Base-by-base conservation (phyloP, 2,888 invertebrate genomes). In the Punctoribates punctum region DNA sequence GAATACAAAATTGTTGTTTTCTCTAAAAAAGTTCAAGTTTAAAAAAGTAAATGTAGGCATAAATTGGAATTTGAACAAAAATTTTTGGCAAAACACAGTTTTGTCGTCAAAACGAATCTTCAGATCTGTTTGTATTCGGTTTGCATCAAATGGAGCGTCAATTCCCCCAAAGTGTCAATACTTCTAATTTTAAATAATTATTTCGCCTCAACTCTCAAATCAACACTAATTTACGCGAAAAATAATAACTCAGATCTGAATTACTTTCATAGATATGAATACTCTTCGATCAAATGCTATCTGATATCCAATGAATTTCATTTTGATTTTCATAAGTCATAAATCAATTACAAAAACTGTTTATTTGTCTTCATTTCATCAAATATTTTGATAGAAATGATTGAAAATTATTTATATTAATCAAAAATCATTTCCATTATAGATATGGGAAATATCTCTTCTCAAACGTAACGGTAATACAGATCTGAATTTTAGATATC, bases 1-100 rank as follows among this genome's bases (percentile, higher is more conserved):
- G 34, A 34, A 34, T 34, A 5, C 4, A 34, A 34, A 34, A 34
- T 34, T 34, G 4, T 34, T 34, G 42, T 42, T 42, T 42, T 42
- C 9, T 9, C 8, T 34, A 34, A 42, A 42, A 42, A 42, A 42
- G 42, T 42, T 42, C 42, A 42, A 42, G 42, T 42, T 42, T 42
- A 42, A 9, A 9, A 8, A 34, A 34, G 20, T 51, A 51, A 29
- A 27, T 67, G 6, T 42, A 11, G 29, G 20, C n/a, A 34, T 42
- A 20, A 67, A 42, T 67, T 67, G 42, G 67, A 42, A 23, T 67
- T 42, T 67, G n/a, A 38, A 42, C 67, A 67, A 67, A 67, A 20
- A 67, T 38, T 65, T 67, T 67, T 67, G 67, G 67, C 67, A 67
- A 67, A 67, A n/a, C 20, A n/a, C 8, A 17, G 1, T 3, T 67